phyloP scores from a whole-genome alignment of 2,113 vertebrate species.

The Mus musculus region DNA sequence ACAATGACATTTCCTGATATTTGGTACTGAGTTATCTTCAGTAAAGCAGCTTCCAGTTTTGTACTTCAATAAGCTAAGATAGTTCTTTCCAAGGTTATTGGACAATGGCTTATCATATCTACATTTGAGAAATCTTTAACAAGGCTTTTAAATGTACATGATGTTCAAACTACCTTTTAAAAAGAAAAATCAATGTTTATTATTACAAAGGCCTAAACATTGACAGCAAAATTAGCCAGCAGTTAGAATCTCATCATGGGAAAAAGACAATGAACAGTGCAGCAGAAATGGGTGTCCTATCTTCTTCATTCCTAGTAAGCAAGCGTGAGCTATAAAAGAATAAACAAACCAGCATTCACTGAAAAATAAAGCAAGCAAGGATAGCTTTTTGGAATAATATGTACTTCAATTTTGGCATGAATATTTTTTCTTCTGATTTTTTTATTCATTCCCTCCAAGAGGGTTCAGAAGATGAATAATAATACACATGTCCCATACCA shows the following conservation, averaged over 20 bases:
- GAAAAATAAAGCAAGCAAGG: background rate
- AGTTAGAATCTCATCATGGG: background rate
- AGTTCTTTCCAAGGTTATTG: background rate
- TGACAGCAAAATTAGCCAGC: background rate
- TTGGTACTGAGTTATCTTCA: background rate
- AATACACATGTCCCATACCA: background rate
- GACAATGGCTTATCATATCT: constrained; percentile 13
- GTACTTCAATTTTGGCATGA: constrained; percentile 3
- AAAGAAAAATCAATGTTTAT: constrained; percentile 31
- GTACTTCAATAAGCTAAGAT: background rate
- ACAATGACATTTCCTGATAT: background rate
- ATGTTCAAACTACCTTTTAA: constrained; percentile 49
- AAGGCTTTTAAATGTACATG: constrained; percentile 14
- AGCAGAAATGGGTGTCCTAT: background rate
- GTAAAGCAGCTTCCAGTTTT: background rate
- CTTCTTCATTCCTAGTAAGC: background rate
- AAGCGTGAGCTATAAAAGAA: background rate
- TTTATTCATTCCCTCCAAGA: background rate
- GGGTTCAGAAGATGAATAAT: background rate
- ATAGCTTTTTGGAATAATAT: background rate
- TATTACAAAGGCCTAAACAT: constrained; percentile 37
- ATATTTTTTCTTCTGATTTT: background rate
- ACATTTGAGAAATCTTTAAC: constrained; percentile 38
- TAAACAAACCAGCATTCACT: background rate
- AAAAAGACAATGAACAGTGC: background rate